Conservation (phyloP, 2,888 invertebrate species). For the Oegoconia quadripuncta region DNA sequence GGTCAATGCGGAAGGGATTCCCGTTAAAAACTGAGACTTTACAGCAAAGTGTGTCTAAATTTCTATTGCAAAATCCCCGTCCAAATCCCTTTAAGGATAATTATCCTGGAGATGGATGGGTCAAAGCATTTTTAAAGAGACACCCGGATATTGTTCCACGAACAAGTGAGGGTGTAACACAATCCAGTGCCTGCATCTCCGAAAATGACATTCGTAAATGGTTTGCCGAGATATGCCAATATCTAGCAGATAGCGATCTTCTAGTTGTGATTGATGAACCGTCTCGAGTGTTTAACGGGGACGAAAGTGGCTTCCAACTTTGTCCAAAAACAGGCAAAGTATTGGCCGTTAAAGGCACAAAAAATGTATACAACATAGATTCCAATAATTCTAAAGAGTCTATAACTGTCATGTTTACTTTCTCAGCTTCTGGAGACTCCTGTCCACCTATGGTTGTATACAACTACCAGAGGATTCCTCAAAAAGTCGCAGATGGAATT, state of each 20-base stretch:
- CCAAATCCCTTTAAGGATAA: too few species aligned
- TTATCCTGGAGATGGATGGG: neutral
- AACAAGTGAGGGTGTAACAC: constrained; percentile 27
- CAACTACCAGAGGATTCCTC: too few species aligned
- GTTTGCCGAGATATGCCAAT: constrained; percentile 26
- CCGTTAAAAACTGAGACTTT: too few species aligned
- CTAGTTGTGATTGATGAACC: constrained; percentile 25
- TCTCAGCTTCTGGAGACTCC: constrained; percentile 35
- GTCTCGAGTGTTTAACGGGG: constrained; percentile 27
- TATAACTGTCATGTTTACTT: constrained; percentile 46
- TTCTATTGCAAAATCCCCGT: too few species aligned
- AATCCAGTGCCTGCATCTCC: constrained; percentile 30
- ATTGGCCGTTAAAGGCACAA: constrained; percentile 23
- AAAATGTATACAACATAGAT: constrained; percentile 45
- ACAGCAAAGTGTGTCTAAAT: too few species aligned
- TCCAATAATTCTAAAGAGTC: constrained; percentile 34
- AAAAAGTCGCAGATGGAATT: too few species aligned
- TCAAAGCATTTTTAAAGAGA: neutral
- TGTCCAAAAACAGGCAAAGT: constrained; percentile 24
- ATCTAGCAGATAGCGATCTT: too few species aligned
- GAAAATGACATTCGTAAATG: constrained; percentile 32
- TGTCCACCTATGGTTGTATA: too few species aligned
- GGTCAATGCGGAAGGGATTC: too few species aligned
- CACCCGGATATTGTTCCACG: constrained; percentile 7
- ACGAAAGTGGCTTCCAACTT: constrained; percentile 31